Conservation (phyloP, 1,140 invertebrate species). For the Solen grandis region DNA sequence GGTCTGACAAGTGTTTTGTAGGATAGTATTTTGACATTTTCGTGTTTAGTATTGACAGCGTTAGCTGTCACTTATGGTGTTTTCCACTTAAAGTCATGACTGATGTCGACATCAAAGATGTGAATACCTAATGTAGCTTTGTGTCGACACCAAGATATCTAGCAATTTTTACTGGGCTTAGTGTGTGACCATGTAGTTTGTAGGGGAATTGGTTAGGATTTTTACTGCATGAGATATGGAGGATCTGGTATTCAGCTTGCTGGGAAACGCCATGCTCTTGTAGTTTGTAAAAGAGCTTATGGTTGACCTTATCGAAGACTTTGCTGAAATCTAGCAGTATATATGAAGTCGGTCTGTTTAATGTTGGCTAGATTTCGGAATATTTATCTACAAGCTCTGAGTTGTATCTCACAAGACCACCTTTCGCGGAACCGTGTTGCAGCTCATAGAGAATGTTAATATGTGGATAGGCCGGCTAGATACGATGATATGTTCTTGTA, state of each 20-base stretch:
- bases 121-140: too few species aligned
- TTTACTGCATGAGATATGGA: too few species aligned
- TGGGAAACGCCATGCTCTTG: constrained; percentile 18
- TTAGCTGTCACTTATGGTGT: constrained; percentile 18
- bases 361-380: neutral
- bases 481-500: constrained; percentile 43
- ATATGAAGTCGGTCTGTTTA: constrained; percentile 38
- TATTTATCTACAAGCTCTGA: constrained; percentile 23
- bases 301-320: constrained; percentile 55
- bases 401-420: constrained; percentile 43
- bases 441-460: constrained; percentile 49
- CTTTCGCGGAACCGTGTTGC: constrained; percentile 50
- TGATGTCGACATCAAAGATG: too few species aligned
- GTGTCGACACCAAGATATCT: constrained; percentile 4
- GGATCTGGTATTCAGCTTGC: constrained; percentile 21
- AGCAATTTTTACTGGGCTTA: constrained; percentile 2
- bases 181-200: neutral
- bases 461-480: constrained; percentile 15
- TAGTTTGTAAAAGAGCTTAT: constrained; percentile 44
- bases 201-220: too few species aligned
- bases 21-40: too few species aligned
- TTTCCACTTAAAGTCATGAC: constrained; percentile 13
- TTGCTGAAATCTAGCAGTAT: constrained; percentile 50
- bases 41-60: constrained; percentile 8
- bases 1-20: too few species aligned